A percentile compares a stretch with the other conserved stretches of the same genome.
Conservation (phyloP, 2,113 vertebrate species). For the Indicator maculatus region DNA sequence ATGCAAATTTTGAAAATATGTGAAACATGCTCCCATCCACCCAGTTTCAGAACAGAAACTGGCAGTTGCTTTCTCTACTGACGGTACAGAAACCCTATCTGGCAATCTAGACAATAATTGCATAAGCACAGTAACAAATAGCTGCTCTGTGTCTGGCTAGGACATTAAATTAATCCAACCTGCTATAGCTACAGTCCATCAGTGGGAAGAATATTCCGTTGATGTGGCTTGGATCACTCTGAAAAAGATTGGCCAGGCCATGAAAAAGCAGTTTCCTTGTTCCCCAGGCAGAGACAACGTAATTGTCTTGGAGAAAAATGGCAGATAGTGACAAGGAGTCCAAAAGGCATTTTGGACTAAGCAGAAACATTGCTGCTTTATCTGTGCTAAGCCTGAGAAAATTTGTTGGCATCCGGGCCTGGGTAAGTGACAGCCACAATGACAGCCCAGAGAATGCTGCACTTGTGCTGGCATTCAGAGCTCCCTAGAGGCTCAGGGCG, state of each 20-base stretch:
- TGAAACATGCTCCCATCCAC: slow-evolving; percentile 53
- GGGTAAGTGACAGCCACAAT: slow-evolving; percentile 72
- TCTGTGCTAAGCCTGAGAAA: slow-evolving; percentile 72
- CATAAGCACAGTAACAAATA: slow-evolving; percentile 50
- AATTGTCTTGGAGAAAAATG: slow-evolving; percentile 64
- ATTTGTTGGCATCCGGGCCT: slow-evolving; percentile 69
- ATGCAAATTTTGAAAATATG: slow-evolving; percentile 60
- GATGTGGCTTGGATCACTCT: slow-evolving; percentile 37
- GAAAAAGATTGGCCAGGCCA: slow-evolving; percentile 44
- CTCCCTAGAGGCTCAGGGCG: slow-evolving; percentile 30
- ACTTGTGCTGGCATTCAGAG: slow-evolving; percentile 66
- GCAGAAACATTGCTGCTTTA: slow-evolving; percentile 70
- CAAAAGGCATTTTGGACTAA: slow-evolving; percentile 64
- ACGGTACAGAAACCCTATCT: slow-evolving; percentile 51
- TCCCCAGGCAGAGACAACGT: slow-evolving; percentile 45
- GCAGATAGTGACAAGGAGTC: slow-evolving; percentile 62
- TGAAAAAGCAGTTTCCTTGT: slow-evolving; percentile 46
- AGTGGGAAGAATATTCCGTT: slow-evolving; percentile 56
- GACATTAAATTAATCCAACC: slow-evolving; percentile 67
- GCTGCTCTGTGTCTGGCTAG: slow-evolving; percentile 54
- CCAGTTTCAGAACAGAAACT: slow-evolving; percentile 52
- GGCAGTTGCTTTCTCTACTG: slow-evolving; percentile 52
- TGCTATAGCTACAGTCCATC: slow-evolving; percentile 21
- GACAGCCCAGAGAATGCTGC: slow-evolving; percentile 63
- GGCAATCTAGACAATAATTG: slow-evolving; percentile 61